Evolutionary conservation across 2,113 vertebrate genomes (phyloP).

Genomic region (Cnemophilus loriae): DNA sequence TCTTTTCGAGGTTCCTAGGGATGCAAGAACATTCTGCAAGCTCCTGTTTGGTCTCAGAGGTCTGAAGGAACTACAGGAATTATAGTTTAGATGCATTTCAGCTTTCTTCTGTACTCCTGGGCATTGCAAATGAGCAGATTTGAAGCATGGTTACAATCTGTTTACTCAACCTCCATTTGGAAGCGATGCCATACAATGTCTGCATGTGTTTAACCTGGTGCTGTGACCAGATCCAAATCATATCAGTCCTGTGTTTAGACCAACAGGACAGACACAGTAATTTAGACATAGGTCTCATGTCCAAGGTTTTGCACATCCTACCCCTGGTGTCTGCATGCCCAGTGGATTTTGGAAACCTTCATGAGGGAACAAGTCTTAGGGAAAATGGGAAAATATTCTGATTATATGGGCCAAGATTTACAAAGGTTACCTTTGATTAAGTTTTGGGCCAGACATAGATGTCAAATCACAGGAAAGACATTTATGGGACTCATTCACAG

Average conservation of each 20-base stretch:
- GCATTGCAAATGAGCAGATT: background rate
- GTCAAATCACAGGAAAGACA: background rate
- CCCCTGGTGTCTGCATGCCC: background rate
- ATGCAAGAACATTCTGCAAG: background rate
- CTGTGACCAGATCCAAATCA: background rate
- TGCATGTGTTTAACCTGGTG: background rate
- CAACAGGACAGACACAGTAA: background rate
- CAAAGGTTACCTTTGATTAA: background rate
- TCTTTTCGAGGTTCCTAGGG: background rate
- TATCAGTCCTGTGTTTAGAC: background rate
- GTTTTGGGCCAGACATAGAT: background rate
- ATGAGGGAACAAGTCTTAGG: background rate
- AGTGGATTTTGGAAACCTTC: background rate
- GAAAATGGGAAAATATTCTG: background rate
- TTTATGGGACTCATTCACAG: background rate
- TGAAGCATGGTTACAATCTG: background rate
- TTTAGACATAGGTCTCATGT: rapidly evolving
- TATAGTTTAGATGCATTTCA: background rate
- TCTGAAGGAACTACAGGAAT: background rate
- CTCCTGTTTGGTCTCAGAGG: background rate
- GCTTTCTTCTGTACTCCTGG: background rate
- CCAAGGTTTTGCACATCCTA: background rate
- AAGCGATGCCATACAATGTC: background rate
- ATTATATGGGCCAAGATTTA: background rate
- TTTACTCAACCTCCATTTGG: background rate